Conservation (phyloP, 2,797 vertebrate genomes). For the Pseudomugil tenellus region DNA sequence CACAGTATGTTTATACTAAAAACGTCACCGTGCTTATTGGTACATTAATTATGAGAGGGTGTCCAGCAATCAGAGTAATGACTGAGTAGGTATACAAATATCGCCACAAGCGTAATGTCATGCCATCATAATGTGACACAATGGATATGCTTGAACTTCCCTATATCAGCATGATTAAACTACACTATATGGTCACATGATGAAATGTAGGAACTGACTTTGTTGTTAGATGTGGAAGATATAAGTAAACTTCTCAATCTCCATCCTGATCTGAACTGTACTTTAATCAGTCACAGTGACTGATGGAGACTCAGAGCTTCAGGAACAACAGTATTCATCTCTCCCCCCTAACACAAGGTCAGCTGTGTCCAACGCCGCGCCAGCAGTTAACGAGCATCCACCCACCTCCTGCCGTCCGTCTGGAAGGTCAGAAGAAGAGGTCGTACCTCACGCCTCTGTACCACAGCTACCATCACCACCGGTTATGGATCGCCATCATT, state of each 20-base stretch:
- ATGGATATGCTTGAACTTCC: no score
- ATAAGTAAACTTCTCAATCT: neutral
- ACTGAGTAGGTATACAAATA: no score
- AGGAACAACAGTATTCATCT: constrained; percentile 2
- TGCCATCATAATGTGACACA: no score
- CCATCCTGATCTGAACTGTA: neutral
- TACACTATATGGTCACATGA: neutral
- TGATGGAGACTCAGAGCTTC: neutral
- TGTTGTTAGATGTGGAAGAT: neutral
- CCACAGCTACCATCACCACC: constrained; percentile 19
- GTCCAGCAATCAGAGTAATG: no score
- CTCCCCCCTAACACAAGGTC: constrained; percentile 41
- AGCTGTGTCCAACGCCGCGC: constrained; percentile 1
- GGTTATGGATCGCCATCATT: constrained; percentile 54
- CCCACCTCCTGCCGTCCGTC: constrained; percentile 33
- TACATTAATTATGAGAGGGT: no score
- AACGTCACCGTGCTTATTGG: no score
- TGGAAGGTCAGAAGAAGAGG: constrained; percentile 47
- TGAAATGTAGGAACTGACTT: neutral
- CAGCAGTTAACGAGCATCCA: constrained; percentile 26
- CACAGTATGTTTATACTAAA: no score
- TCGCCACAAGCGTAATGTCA: no score
- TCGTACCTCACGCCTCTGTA: constrained; percentile 21
- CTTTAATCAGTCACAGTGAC: constrained; percentile 10
- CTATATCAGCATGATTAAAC: neutral